Percentiles rank a stretch among this genome's conserved stretches.
Evolutionary conservation across 2,888 invertebrate species (phyloP).

Genomic region (Cheilosia grossa): DNA sequence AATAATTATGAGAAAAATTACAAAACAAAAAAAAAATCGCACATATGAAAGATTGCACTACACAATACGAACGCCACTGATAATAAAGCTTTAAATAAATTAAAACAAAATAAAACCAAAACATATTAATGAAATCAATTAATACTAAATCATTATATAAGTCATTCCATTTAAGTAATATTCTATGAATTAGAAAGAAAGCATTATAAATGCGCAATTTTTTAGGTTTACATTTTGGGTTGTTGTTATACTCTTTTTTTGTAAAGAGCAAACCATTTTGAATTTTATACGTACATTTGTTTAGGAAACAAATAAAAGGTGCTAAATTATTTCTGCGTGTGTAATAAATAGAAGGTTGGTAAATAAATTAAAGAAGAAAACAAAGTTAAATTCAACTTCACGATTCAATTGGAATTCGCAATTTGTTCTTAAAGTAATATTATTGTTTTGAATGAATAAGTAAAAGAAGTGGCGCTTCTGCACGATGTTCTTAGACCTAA

Average conservation of each 20-base stretch:
- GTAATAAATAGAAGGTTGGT: constrained; percentile 35
- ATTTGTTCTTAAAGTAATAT: constrained; percentile 5
- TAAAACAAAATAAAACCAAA: constrained; percentile 56
- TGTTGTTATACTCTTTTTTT: constrained; percentile 31
- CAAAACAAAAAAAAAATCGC: constrained; percentile 34
- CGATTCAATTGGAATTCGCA: constrained; percentile 22
- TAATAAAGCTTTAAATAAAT: constrained; percentile 72
- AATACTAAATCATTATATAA: constrained; percentile 64
- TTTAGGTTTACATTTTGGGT: constrained; percentile 19
- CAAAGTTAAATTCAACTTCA: neutral
- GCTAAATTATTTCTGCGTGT: constrained; percentile 61
- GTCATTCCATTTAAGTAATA: constrained; percentile 68
- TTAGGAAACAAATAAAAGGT: constrained; percentile 59
- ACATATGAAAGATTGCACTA: constrained; percentile 74
- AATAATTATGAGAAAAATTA: neutral
- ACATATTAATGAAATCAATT: constrained; percentile 70
- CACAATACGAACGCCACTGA: constrained; percentile 74
- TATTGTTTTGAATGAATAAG: constrained; percentile 9
- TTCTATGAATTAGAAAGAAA: constrained; percentile 21
- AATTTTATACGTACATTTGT: constrained; percentile 59
- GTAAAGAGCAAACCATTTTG: constrained; percentile 11
- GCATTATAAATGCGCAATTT: constrained; percentile 51
- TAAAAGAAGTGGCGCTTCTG: constrained; percentile 30
- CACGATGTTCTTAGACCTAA: constrained; percentile 16
- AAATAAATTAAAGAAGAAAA: constrained; percentile 10